Conservation (phyloP, 2,113 vertebrate genomes). For the Lophotis ruficrista region DNA sequence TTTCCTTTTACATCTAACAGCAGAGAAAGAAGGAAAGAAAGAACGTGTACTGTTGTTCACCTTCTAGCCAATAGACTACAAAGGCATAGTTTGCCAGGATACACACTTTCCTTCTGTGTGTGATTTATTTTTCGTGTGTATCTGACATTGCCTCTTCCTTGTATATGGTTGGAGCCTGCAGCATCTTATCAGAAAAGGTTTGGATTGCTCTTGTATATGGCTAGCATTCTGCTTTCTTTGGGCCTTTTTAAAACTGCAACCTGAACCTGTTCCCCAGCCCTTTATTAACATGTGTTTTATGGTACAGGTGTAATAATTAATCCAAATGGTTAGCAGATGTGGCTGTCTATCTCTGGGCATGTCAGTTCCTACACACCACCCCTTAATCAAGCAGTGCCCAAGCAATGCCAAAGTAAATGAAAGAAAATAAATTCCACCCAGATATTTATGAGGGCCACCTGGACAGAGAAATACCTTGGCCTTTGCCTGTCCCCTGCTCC, state of each 20-base stretch:
- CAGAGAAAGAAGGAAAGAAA: conserved; percentile 35
- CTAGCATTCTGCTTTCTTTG: neutral
- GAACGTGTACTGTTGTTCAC: conserved; percentile 14
- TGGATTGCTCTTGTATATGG: neutral
- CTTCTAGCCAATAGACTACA: conserved; percentile 44
- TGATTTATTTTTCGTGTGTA: neutral
- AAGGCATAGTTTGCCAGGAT: neutral
- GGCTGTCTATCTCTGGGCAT: conserved; percentile 75
- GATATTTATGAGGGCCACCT: conserved; percentile 80
- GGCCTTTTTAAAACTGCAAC: conserved; percentile 50
- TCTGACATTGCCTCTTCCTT: neutral
- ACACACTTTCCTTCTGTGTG: neutral
- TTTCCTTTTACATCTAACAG: conserved; percentile 69
- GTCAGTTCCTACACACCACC: conserved; percentile 61
- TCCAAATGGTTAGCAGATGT: conserved; percentile 79
- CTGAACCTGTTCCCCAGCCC: conserved; percentile 61
- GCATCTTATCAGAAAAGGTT: conserved; percentile 3
- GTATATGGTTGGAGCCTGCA: neutral
- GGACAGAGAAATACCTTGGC: conserved; percentile 68
- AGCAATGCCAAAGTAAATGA: conserved; percentile 79
- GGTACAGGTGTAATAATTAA: conserved; percentile 81
- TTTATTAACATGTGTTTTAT: conserved; percentile 77
- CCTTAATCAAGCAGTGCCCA: conserved; percentile 75
- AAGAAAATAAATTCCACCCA: conserved; percentile 80
- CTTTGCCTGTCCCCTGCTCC: conserved; percentile 50